Base-by-base conservation (phyloP, 2,888 invertebrate genomes). In the Archips xylosteana region DNA sequence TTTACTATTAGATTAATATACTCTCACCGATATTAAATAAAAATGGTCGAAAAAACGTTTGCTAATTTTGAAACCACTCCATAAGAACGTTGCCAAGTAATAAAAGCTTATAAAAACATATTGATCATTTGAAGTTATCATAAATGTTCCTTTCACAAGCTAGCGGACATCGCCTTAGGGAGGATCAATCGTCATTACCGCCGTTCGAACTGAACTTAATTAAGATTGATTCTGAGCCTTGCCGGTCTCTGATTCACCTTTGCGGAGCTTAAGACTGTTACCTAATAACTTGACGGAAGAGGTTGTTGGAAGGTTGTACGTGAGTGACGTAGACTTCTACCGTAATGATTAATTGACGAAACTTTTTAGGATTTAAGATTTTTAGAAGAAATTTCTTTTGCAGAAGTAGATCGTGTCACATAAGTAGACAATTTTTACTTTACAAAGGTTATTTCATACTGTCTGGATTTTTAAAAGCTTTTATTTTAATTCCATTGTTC, bases 111-210 rank as follows among this genome's bases (percentile, higher is more conserved):
- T 23, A 23, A 23, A 23, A 23, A 23, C 23, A 23, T 23, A 23
- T 23, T 23, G 23, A 23, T 23, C 23, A 23, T 23, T 23, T 23
- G 23, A 23, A 23, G 23, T 36, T 61, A 49, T 62, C 62, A 70
- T 70, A 70, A 23, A 23, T 23, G n/a, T 70, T 63, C 32, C 63
- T 70, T 70, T 39, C 32, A 8, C 45, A 10, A 54, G n/a, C 34
- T 42, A 13, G 9, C 59, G 12, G 45, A n/a, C 51, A 23, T 1
- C 62, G 4, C 62, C 54, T n/a, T 5, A 5, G 70, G 34, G 62
- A 15, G 70, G 32, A 70, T 70, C 70, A 70, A 70, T 70, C 70
- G 62, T 54, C 42, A 70, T 70, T 70, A 70, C 39, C 51, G 42
- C 62, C 54, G 51, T 70, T 45, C 49, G 32, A n/a, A 3, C 64